Conservation (phyloP, 2,113 vertebrate genomes). For the Hiodon alosoides region DNA sequence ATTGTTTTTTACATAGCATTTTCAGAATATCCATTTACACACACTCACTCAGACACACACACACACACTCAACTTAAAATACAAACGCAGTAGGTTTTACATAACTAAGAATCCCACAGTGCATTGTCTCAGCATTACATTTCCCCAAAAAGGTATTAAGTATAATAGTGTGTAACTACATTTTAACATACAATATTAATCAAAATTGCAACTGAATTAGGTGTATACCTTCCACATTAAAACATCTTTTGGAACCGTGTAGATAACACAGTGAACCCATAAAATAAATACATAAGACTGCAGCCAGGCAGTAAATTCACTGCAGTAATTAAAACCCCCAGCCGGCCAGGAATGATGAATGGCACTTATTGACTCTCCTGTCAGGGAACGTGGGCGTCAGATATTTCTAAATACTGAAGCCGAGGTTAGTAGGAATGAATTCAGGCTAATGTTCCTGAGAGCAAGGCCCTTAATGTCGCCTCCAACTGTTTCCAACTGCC, state of each 20-base stretch:
- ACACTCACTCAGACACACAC: too few relatives aligned
- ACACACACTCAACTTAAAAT: too few relatives aligned
- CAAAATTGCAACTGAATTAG: not conserved
- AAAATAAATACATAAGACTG: constrained; percentile 33
- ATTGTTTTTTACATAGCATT: too few relatives aligned
- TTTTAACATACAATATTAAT: not conserved
- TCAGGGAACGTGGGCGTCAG: constrained; percentile 35
- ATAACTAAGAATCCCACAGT: too few relatives aligned
- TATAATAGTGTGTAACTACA: not conserved
- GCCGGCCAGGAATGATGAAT: constrained; percentile 54
- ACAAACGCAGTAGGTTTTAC: not conserved
- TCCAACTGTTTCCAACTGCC: constrained; percentile 36
- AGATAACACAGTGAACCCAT: constrained; percentile 32
- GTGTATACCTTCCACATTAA: not conserved
- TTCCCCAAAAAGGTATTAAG: too few relatives aligned
- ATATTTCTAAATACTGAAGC: constrained; percentile 34
- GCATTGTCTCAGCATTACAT: too few relatives aligned
- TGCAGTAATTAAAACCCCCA: constrained; percentile 56
- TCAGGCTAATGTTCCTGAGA: constrained; percentile 18
- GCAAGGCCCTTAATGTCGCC: constrained; percentile 32
- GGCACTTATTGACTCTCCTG: constrained; percentile 51
- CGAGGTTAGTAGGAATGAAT: constrained; percentile 18
- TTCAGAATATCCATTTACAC: too few relatives aligned
- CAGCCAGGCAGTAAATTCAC: constrained; percentile 49
- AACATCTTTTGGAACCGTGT: constrained; percentile 2